Conservation (phyloP, 2,888 invertebrate species). For the Griposia aprilina region DNA sequence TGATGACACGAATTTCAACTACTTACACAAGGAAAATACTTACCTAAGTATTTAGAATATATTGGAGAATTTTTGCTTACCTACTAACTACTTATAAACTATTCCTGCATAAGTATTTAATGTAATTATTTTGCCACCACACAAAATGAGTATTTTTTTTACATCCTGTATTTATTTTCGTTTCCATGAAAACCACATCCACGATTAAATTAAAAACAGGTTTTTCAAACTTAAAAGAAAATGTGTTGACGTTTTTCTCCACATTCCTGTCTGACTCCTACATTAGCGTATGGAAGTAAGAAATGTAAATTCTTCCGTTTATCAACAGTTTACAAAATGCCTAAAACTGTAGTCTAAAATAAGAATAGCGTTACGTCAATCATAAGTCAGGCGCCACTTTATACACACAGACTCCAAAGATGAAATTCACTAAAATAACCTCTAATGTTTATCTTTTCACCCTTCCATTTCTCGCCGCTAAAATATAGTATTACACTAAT, state of each 20-base stretch:
- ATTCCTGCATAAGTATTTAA: neutral
- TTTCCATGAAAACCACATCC: neutral
- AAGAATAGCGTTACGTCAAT: conserved; percentile 85
- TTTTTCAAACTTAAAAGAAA: conserved; percentile 14
- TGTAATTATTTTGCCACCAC: neutral
- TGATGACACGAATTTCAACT: no score
- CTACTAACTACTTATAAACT: neutral
- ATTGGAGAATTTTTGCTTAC: neutral
- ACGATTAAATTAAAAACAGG: no score
- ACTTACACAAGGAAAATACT: neutral
- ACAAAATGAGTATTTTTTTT: neutral
- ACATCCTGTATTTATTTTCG: neutral
- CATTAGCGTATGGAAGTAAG: conserved; percentile 34
- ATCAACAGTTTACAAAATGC: conserved; percentile 61
- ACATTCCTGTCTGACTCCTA: conserved; percentile 1
- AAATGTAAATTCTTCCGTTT: conserved; percentile 41
- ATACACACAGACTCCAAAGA: conserved; percentile 85
- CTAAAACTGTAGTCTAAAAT: conserved; percentile 71
- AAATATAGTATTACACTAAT: conserved; percentile 89
- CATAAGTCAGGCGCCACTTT: conserved; percentile 87
- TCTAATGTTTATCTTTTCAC: conserved; percentile 89
- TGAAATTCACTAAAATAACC: conserved; percentile 89
- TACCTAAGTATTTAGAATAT: neutral
- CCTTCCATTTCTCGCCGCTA: conserved; percentile 88
- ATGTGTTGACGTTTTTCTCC: neutral